A percentile compares a stretch with the other conserved stretches of the same genome.
Conservation (phyloP, 1,140 invertebrate species). For the Cylas formicarius region DNA sequence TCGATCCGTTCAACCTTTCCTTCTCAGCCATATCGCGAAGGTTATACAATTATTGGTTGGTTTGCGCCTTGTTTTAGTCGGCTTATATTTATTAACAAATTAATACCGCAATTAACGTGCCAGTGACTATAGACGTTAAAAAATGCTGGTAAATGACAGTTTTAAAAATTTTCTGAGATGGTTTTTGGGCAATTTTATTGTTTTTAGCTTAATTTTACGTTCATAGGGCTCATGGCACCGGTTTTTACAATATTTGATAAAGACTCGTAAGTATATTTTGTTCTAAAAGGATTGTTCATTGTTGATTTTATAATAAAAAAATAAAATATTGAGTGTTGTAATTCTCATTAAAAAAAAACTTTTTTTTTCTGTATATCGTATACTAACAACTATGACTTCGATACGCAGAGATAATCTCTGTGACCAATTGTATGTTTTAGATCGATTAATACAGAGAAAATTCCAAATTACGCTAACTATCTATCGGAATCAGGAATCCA, state of each 20-base stretch:
- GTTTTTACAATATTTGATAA: slow-evolving; percentile 60
- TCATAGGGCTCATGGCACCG: slow-evolving; percentile 56
- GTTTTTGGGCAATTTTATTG: too few relatives aligned
- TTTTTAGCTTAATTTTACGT: slow-evolving; percentile 36
- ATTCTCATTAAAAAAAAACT: slow-evolving; percentile 55
- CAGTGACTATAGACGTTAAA: too few relatives aligned
- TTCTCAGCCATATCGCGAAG: too few relatives aligned
- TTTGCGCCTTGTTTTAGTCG: too few relatives aligned
- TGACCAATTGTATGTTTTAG: slow-evolving; percentile 27
- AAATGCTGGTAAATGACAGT: too few relatives aligned
- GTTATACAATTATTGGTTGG: too few relatives aligned
- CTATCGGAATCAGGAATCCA: slow-evolving; percentile 51
- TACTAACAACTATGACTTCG: too few relatives aligned
- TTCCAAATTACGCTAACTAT: slow-evolving; percentile 56
- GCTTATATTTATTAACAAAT: too few relatives aligned
- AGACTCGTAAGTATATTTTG: slow-evolving; percentile 46
- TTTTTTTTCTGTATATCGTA: slow-evolving; percentile 44
- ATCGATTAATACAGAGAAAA: slow-evolving; percentile 48
- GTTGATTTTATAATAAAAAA: too few relatives aligned
- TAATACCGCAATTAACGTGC: too few relatives aligned
- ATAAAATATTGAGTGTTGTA: not conserved
- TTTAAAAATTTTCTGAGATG: too few relatives aligned
- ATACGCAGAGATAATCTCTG: not conserved
- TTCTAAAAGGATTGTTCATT: not conserved
- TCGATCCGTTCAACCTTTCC: too few relatives aligned